These are phyloP conservation scores for Semaprochilodus insignis DNA, from an alignment of 2,797 vertebrate species.

Conservation along the genomic window DNA sequence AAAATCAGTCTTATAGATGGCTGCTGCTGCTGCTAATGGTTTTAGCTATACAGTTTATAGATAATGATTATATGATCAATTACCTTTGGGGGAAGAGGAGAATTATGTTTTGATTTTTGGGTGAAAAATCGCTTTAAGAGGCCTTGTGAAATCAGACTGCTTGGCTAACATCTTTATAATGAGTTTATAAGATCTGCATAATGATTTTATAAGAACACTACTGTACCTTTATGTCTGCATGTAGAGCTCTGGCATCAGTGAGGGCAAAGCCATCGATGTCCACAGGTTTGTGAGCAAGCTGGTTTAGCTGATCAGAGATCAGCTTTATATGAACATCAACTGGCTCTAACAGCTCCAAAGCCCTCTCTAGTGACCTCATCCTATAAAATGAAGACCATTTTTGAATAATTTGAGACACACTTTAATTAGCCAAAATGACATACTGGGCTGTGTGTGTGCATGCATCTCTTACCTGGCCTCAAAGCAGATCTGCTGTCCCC, in stretches of 20 bases:
- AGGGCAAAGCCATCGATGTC: slow-evolving; percentile 69
- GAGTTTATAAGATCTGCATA: neutral
- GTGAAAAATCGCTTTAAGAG: neutral
- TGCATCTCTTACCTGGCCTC: slow-evolving; percentile 71
- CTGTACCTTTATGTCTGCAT: slow-evolving; percentile 69
- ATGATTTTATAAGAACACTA: neutral
- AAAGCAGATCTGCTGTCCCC: slow-evolving; percentile 71
- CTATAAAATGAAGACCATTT: slow-evolving; percentile 67
- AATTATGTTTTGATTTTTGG: neutral
- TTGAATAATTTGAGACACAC: neutral
- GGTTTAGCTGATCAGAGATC: slow-evolving; percentile 73
- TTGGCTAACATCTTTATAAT: neutral
- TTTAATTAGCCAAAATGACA: neutral
- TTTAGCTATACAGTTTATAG: too few species aligned
- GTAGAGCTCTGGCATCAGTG: slow-evolving; percentile 53
- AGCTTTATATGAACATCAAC: slow-evolving; percentile 68
- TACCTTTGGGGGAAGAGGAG: neutral
- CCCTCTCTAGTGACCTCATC: slow-evolving; percentile 74
- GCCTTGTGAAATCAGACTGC: neutral
- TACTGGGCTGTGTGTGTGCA: neutral
- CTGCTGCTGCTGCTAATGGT: too few species aligned
- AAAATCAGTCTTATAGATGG: too few species aligned
- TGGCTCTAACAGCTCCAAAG: slow-evolving; percentile 73
- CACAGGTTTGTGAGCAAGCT: slow-evolving; percentile 65
- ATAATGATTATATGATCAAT: too few species aligned